phyloP scores from a whole-genome alignment of 2,888 invertebrate genomes.

The Parnassius orleans region DNA sequence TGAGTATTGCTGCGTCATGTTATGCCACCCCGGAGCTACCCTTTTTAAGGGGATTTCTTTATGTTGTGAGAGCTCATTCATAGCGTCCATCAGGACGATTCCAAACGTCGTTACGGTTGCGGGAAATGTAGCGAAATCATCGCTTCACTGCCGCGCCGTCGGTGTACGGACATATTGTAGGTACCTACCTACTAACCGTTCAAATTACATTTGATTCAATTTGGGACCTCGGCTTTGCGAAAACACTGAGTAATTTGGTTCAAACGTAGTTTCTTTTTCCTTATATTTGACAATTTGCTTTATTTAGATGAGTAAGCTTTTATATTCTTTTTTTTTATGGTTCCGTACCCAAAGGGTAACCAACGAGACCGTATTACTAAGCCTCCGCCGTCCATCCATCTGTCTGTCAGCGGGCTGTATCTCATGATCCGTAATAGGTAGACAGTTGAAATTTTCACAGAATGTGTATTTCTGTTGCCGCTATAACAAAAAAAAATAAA shows the following conservation, averaged over 20 bases:
- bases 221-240: conserved; percentile 35
- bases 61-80: conserved; percentile 82
- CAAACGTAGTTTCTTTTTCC: conserved; percentile 14
- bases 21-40: conserved; percentile 74
- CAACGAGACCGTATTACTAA: too few relatives aligned
- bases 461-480: too few relatives aligned
- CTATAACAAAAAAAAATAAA: too few relatives aligned
- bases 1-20: conserved; percentile 39
- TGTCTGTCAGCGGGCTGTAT: too few relatives aligned
- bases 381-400: too few relatives aligned
- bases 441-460: too few relatives aligned
- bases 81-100: conserved; percentile 85
- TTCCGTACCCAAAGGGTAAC: too few relatives aligned
- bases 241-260: conserved; percentile 12
- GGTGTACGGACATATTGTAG: conserved; percentile 71
- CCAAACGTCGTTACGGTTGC: conserved; percentile 83
- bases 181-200: conserved; percentile 46
- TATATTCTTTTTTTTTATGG: too few relatives aligned
- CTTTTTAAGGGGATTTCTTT: conserved; percentile 82
- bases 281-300: conserved; percentile 5
- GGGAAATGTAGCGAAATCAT: conserved; percentile 82
- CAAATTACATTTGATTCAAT: conserved; percentile 60
- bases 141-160: conserved; percentile 69
- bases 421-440: too few relatives aligned
- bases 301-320: too few relatives aligned